Conservation (phyloP, 2,797 vertebrate species). For the Lepidocolaptes lacrymiger region DNA sequence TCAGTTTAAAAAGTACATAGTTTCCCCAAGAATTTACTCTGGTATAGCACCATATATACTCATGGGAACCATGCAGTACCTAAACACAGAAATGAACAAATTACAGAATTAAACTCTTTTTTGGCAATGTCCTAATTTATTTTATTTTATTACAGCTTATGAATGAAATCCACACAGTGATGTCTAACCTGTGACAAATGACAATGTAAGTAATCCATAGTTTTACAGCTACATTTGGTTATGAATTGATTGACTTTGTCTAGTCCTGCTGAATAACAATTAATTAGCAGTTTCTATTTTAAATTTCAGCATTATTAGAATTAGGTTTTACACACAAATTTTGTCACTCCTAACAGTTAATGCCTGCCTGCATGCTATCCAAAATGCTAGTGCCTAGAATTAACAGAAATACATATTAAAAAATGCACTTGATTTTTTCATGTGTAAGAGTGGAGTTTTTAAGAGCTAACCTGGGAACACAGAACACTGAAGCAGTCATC, state of each 20-base stretch:
- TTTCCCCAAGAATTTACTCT: not conserved
- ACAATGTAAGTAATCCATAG: conserved; percentile 36
- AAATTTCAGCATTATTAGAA: not conserved
- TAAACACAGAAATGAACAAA: not conserved
- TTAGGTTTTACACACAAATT: not conserved
- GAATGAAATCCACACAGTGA: not conserved
- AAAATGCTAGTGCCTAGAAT: not conserved
- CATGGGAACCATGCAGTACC: not conserved
- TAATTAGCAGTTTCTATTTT: not conserved
- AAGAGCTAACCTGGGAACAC: not conserved
- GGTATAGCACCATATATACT: not conserved
- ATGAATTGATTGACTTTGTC: not conserved
- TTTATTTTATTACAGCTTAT: conserved; percentile 50
- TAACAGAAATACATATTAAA: not conserved
- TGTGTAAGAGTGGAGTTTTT: not conserved
- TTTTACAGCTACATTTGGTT: not conserved
- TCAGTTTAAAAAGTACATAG: not conserved
- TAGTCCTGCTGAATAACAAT: not conserved
- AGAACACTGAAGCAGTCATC: not conserved
- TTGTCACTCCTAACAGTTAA: not conserved
- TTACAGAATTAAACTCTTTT: not conserved
- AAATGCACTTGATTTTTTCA: not conserved
- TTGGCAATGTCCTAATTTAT: not conserved
- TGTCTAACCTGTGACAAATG: not conserved
- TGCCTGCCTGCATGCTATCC: not conserved